Evolutionary conservation across 1,140 invertebrate species (phyloP), one percentile per base, ranked within the genome.

Genomic region (Planococcus citri): DNA sequence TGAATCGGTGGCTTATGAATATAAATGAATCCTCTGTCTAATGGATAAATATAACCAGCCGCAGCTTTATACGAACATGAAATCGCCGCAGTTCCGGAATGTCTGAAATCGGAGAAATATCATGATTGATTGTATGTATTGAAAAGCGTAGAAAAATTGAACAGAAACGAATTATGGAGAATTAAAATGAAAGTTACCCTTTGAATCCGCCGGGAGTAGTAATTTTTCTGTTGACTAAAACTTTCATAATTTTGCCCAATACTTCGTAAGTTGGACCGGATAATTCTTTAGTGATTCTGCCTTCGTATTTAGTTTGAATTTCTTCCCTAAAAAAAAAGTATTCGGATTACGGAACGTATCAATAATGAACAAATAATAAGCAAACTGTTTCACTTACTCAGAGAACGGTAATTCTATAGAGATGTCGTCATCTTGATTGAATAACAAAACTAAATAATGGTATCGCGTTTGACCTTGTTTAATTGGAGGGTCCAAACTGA

Each of bases 1-100:
- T 98, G 95, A 71, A 99, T 85, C 0, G 97, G 95, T 12, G 97
- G 97, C 78, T 99, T 99, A 78, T 99, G 95, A 17, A 99, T 92
- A 77, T 95, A 99, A 72, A 99, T 97, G 75, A 99, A 98, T 27
- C 97, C 97, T 76, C 96, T 85, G 79, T 99, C 97, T n/a, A 99
- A 80, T 1, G 97, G 97, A 83, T 99, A 99, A 33, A 99, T 78
- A 75, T 94, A 91, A 20, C 97, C 97, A 20, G 94, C 95, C 8
- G 94, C 92, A n/a, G 97, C 95, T 81, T 97, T 97, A 80, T 95
- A 98, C 0, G 96, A 97, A 80, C 97, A 99, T 51, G 89, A 85
- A 68, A 99, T 87, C 0, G 93, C 94, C 1, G 94, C 90, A 1
- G 93, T 95, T 24, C 91, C 91, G 69, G 90, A 88, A 78, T 95